Evolutionary conservation across 2,113 vertebrate species (phyloP), one percentile per base, ranked within the genome.

Genomic region (Spea multiplicata): DNA sequence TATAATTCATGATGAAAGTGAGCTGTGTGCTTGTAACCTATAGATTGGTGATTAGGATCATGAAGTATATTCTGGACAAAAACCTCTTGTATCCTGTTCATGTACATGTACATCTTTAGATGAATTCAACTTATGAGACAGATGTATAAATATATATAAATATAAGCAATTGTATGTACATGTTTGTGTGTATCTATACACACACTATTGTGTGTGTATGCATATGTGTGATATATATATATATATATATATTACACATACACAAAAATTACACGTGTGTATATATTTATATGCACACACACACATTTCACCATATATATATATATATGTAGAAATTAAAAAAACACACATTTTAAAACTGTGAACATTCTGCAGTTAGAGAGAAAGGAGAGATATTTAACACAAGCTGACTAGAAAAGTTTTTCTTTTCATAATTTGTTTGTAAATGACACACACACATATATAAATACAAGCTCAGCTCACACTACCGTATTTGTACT

Each of bases 371-470:
- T 85, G 88, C 82, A 64, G 17, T 17, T 17, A 64, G 14, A 9
- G 17, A 17, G 17, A 64, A 64, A 8, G 13, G 30, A 64, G 30
- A 64, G 85, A 83, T 30, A 30, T 75, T 0, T 13, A 83, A 89
- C 89, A 88, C 89, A 87, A 88, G 91, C 89, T 91, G 82, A 90
- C 87, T 87, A 91, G 89, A 91, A 90, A 88, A 87, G 88, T 91
- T 91, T 91, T 92, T 91, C 91, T 89, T 88, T 88, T 88, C 89
- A 91, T 91, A 89, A 30, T 91, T 92, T 87, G 90, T 90, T 88
- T 91, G 89, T 90, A 87, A 86, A 90, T 87, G 84, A 85, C 86
- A 88, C 83, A 89, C 83, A 73, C 84, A 89, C 87, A 91, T 91
- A 91, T 92, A 93, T 91, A 85, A 89, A 74, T 81, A 84, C 85